Base-by-base conservation (phyloP, 1,140 invertebrate species). In the Heliconius hermathena region DNA sequence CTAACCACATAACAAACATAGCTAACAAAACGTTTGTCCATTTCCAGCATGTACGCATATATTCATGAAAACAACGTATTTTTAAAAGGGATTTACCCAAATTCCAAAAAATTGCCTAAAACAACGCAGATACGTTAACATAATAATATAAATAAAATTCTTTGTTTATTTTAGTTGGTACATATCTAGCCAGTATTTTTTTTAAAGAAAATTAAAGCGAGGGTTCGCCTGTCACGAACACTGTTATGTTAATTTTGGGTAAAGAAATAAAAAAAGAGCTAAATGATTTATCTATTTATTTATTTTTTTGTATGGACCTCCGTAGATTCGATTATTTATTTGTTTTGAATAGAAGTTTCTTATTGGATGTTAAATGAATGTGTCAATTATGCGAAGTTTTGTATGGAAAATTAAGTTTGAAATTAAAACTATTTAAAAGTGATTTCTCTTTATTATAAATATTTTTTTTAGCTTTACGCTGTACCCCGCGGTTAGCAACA, bases 211-310 rank as follows among this genome's bases (percentile, higher is more conserved):
- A 66, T 66, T 66, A 29, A 66, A 6, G 22, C 22, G 60, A 66
- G 60, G 60, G 22, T 66, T 13, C 22, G 26, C 22, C 60, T 66
- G 60, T 66, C 60, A 66, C 60, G 60, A 16, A 66, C 60, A 66
- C 60, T 66, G 60, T 66, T 66, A 66, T 66, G 60, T 66, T 66
- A 66, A 66, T 66, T 66, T 66, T 3, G 54, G 54, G 20, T 11
- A 66, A 66, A 66, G 60, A 66, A 66, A 66, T 20, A 66, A 22
- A 66, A 57, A 66, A 29, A 11, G 60, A 66, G 11, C 8, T 66
- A 22, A 26, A 29, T 29, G 9, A 16, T 66, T 60, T n/a, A 22
- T 60, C 49, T 60, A 22, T 60, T 60, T 57, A 9, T 9, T 26
- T 66, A 5, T 4, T 66, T 66, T 66, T 66, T 26, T 66, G 22